These are phyloP conservation scores for Dione vanillae DNA, from an alignment of 2,888 invertebrate genomes.

Conservation along the genomic window DNA sequence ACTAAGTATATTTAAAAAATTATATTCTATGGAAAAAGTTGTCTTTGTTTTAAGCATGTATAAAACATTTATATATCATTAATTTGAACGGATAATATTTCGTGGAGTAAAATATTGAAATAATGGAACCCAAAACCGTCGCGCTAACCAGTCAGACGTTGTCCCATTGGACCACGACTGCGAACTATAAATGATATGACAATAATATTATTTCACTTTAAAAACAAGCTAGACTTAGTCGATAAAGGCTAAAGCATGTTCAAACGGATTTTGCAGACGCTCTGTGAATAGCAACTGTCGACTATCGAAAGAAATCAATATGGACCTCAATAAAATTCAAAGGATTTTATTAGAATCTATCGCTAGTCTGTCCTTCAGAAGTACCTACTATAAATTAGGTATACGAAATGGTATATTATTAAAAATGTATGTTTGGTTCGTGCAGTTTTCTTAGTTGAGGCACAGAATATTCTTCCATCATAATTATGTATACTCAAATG, in stretches of 20 bases:
- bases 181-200: too few species aligned
- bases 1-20: too few species aligned
- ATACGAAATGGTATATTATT: background rate
- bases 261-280: conserved; percentile 22
- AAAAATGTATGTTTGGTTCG: background rate
- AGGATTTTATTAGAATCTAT: conserved; percentile 27
- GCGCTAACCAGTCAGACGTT: too few species aligned
- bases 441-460: background rate
- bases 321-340: conserved; percentile 30
- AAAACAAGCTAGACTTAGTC: background rate
- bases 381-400: background rate
- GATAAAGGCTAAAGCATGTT: conserved; percentile 12
- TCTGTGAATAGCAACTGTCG: conserved; percentile 26
- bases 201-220: background rate
- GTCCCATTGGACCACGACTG: too few species aligned
- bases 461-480: too few species aligned
- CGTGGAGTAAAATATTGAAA: too few species aligned
- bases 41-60: too few species aligned
- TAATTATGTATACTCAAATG: too few species aligned
- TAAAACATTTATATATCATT: too few species aligned
- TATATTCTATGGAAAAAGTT: too few species aligned
- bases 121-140: too few species aligned
- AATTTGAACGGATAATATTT: too few species aligned
- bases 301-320: conserved; percentile 32
- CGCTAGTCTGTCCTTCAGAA: conserved; percentile 3